Evolutionary conservation across 2,888 invertebrate genomes (phyloP).

Genomic region (Pegoplata infirma): DNA sequence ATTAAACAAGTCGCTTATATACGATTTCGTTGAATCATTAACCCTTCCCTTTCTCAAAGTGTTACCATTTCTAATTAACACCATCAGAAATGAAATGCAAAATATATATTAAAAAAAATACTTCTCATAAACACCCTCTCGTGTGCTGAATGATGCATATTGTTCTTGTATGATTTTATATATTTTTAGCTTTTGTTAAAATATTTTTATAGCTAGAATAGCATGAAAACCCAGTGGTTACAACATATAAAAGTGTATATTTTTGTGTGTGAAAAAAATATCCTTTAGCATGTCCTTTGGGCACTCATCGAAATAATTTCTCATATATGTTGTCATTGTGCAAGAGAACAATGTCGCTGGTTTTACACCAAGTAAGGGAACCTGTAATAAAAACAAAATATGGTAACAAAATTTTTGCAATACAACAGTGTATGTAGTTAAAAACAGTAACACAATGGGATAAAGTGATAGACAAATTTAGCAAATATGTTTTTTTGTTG

Average conservation of each 20-base stretch:
- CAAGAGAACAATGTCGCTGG: conserved; percentile 23
- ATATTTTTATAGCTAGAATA: conserved; percentile 36
- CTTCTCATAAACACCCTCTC: neutral
- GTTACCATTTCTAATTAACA: neutral
- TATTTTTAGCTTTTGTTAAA: conserved; percentile 3
- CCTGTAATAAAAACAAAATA: neutral
- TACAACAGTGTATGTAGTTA: neutral
- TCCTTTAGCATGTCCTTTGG: conserved; percentile 66
- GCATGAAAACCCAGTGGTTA: conserved; percentile 46
- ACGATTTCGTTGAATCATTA: too few species aligned
- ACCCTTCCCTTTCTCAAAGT: neutral
- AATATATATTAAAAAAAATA: too few species aligned
- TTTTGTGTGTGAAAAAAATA: conserved; percentile 49
- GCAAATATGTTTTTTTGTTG: neutral
- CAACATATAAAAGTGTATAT: conserved; percentile 39
- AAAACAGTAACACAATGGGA: neutral
- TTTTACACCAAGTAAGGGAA: neutral
- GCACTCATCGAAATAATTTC: conserved; percentile 73
- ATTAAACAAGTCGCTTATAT: too few species aligned
- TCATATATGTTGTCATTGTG: conserved; percentile 68
- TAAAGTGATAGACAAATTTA: neutral
- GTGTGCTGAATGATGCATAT: neutral
- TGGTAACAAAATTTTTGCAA: neutral
- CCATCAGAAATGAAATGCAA: neutral
- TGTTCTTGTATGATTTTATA: neutral